These are phyloP conservation scores for Gallinago paraguaiae DNA, from an alignment of 2,113 vertebrate species.

Conservation along the genomic window DNA sequence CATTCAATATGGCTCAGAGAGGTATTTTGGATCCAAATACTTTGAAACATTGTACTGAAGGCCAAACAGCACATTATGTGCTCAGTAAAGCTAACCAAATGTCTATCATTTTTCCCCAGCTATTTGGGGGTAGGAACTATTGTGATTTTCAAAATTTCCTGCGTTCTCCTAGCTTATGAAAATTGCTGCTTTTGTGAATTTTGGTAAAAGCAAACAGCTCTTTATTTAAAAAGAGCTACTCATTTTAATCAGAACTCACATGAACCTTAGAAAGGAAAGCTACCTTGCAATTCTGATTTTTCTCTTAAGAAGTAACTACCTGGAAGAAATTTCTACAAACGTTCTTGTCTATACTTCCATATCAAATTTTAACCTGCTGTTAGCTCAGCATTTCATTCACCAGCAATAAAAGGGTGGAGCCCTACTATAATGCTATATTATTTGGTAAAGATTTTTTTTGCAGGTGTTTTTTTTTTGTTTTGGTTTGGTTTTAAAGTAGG, in stretches of 20 bases:
- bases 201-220: conserved; percentile 9
- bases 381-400: background rate
- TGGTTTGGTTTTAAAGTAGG: background rate
- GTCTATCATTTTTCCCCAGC: background rate
- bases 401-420: background rate
- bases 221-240: background rate
- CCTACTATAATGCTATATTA: background rate
- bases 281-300: background rate
- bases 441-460: background rate
- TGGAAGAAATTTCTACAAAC: background rate
- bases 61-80: conserved; percentile 18
- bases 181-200: conserved; percentile 30
- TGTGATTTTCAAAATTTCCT: conserved; percentile 29
- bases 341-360: background rate
- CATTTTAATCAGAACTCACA: background rate
- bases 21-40: conserved; percentile 32
- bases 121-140: background rate
- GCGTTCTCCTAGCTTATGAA: background rate
- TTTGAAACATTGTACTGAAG: conserved; percentile 21
- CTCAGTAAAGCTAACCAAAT: conserved; percentile 51
- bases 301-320: background rate
- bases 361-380: background rate
- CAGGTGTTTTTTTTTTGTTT: background rate
- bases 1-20: conserved; percentile 14
- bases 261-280: background rate